These are phyloP conservation scores for Drosophila atripex DNA, from an alignment of 2,888 invertebrate species.

Conservation along the genomic window DNA sequence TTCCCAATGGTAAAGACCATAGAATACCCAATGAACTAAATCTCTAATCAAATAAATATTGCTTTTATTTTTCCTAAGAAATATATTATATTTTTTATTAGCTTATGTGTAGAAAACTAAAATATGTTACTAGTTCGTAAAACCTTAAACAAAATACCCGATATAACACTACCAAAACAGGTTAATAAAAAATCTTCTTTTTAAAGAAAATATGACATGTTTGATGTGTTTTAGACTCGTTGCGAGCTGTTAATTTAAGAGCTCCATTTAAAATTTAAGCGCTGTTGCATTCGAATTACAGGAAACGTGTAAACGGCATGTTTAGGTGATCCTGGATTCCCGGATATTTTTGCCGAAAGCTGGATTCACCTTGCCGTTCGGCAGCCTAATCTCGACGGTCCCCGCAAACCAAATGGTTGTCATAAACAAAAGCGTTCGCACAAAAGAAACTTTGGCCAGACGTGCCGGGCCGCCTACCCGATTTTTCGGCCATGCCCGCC, in stretches of 20 bases:
- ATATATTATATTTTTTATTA: no score
- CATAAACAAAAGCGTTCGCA: slow-evolving; percentile 65
- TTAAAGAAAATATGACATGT: slow-evolving; percentile 59
- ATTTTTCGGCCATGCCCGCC: slow-evolving; percentile 28
- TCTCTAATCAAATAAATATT: no score
- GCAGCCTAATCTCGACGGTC: slow-evolving; percentile 59
- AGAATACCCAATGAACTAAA: neutral
- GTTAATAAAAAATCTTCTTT: neutral
- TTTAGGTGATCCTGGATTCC: neutral
- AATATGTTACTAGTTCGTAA: no score
- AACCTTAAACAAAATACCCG: neutral
- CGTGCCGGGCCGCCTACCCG: slow-evolving; percentile 60
- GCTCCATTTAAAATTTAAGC: slow-evolving; percentile 52
- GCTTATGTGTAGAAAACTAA: no score
- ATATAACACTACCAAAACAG: slow-evolving; percentile 1
- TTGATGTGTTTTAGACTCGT: slow-evolving; percentile 50
- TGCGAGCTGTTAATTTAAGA: slow-evolving; percentile 46
- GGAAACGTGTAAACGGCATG: neutral
- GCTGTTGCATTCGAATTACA: slow-evolving; percentile 6
- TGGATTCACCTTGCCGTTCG: slow-evolving; percentile 36
- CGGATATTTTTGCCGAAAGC: slow-evolving; percentile 5
- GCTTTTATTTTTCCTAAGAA: no score
- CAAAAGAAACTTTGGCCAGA: slow-evolving; percentile 40
- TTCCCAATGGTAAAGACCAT: neutral
- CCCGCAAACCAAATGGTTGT: slow-evolving; percentile 62